Conservation (phyloP, 1,140 invertebrate genomes). For the Ips nitidus region DNA sequence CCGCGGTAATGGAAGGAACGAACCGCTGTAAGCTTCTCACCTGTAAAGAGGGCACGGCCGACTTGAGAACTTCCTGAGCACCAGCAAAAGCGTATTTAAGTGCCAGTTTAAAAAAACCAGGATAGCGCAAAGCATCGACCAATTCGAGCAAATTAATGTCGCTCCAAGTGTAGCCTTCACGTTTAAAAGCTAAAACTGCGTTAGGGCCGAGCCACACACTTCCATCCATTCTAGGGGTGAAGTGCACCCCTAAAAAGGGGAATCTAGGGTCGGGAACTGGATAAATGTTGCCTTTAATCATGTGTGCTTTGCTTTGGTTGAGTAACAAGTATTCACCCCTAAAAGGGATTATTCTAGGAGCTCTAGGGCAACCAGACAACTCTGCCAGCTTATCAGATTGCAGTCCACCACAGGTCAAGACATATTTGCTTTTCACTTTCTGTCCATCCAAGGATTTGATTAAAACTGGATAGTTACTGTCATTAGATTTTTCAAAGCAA, state of each 20-base stretch:
- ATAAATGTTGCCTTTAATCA: slow-evolving; percentile 33
- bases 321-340: slow-evolving; percentile 33
- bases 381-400: slow-evolving; percentile 59
- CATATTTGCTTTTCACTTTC: slow-evolving; percentile 31
- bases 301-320: slow-evolving; percentile 15
- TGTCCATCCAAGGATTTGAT: slow-evolving; percentile 27
- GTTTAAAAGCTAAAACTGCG: slow-evolving; percentile 34
- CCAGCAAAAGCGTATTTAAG: slow-evolving; percentile 25
- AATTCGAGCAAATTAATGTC: slow-evolving; percentile 34
- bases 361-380: slow-evolving; percentile 77
- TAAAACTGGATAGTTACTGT: slow-evolving; percentile 33
- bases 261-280: slow-evolving; percentile 29
- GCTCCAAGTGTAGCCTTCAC: slow-evolving; percentile 37
- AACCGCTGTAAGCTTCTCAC: slow-evolving; percentile 17
- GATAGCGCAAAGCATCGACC: slow-evolving; percentile 24
- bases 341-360: slow-evolving; percentile 31
- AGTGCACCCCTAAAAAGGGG: slow-evolving; percentile 39
- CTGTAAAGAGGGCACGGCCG: slow-evolving; percentile 20
- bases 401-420: slow-evolving; percentile 32
- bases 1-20: slow-evolving; percentile 15
- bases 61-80: slow-evolving; percentile 26
- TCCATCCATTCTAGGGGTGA: slow-evolving; percentile 32
- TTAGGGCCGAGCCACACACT: slow-evolving; percentile 35
- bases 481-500: slow-evolving; percentile 18
- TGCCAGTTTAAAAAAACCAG: slow-evolving; percentile 32